Percentiles rank a stretch among this genome's conserved stretches.
These are phyloP conservation scores for Actinernus sp. DNA, from an alignment of 92 coral and sea anemone species.

Conservation along the genomic window DNA sequence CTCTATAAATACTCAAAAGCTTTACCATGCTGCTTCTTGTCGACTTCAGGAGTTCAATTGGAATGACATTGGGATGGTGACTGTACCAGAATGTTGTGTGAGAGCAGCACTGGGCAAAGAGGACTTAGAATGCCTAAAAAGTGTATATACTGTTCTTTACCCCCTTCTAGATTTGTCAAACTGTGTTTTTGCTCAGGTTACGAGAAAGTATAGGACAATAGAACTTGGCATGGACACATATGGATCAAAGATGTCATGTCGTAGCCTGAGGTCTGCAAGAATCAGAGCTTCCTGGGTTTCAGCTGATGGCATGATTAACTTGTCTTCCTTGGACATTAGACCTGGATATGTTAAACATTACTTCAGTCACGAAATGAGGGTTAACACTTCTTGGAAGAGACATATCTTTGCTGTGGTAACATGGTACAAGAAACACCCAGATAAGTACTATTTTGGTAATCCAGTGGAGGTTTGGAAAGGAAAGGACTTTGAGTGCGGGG, in stretches of 20 bases:
- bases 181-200: neutral
- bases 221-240: conserved; percentile 22
- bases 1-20: no score
- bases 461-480: conserved; percentile 29
- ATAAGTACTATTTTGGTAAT: conserved; percentile 4
- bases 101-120: neutral
- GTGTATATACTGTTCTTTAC: conserved; percentile 1
- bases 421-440: conserved; percentile 34
- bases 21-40: no score
- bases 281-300: conserved; percentile 44
- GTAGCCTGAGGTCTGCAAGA: conserved; percentile 6
- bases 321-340: neutral
- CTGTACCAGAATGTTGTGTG: conserved; percentile 2
- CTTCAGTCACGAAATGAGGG: conserved; percentile 30
- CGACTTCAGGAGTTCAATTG: neutral
- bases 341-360: conserved; percentile 32
- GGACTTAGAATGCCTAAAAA: conserved; percentile 3
- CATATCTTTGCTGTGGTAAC: conserved; percentile 61
- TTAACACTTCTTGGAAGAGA: conserved; percentile 5
- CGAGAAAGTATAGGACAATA: conserved; percentile 36
- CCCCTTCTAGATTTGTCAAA: conserved; percentile 5
- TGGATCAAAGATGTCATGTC: conserved; percentile 18
- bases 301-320: conserved; percentile 19
- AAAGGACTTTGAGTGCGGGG: conserved; percentile 2
- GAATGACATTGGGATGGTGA: neutral